phyloP scores from a whole-genome alignment of 2,113 vertebrate species.

The Uria aalge region DNA sequence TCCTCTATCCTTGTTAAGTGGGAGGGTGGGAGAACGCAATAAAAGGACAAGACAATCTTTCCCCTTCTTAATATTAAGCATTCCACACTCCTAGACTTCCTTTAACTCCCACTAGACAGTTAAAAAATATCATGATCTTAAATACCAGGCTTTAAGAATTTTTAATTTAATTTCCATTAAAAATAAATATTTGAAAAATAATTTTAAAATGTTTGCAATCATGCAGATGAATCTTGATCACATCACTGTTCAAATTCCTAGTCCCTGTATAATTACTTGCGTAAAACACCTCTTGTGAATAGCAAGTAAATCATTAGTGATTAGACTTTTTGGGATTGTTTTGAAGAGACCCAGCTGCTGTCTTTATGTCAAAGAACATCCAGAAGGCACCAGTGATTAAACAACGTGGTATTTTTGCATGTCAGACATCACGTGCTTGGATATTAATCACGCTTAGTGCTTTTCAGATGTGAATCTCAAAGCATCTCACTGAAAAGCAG shows the following conservation, averaged over 20 bases:
- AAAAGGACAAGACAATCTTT: neutral
- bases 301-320: conserved; percentile 49
- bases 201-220: conserved; percentile 50
- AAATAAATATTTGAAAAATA: conserved; percentile 60
- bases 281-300: conserved; percentile 49
- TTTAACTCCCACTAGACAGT: conserved; percentile 17
- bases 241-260: conserved; percentile 26
- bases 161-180: conserved; percentile 42
- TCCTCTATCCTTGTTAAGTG: neutral
- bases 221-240: conserved; percentile 50
- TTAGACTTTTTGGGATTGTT: conserved; percentile 51
- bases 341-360: conserved; percentile 60
- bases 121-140: neutral
- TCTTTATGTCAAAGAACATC: conserved; percentile 55
- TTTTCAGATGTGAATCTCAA: conserved; percentile 31
- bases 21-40: neutral
- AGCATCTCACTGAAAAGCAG: neutral
- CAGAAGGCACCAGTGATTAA: conserved; percentile 48
- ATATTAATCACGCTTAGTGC: neutral
- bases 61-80: neutral
- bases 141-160: neutral
- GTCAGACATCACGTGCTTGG: conserved; percentile 5
- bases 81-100: neutral
- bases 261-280: conserved; percentile 15
- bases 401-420: conserved; percentile 35